Evolutionary conservation across 2,888 invertebrate species (phyloP).

Genomic region (Iphiclides podalirius): DNA sequence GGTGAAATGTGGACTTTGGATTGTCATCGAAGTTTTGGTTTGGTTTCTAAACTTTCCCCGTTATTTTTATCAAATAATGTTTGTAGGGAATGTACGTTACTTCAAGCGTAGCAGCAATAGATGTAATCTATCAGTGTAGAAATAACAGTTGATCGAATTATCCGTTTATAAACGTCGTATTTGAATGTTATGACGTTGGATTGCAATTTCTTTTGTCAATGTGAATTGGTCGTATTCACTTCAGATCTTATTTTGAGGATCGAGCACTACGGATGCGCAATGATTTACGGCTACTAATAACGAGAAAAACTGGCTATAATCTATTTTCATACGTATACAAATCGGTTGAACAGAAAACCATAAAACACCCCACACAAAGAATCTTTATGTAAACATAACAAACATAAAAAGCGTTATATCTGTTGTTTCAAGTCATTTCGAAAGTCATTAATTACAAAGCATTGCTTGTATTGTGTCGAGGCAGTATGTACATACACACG

Average conservation of each 20-base stretch:
- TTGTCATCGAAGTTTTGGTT: no score
- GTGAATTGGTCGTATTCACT: slow-evolving; percentile 33
- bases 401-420: slow-evolving; percentile 73
- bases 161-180: no score
- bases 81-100: no score
- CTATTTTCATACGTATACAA: slow-evolving; percentile 78
- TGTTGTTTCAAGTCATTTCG: slow-evolving; percentile 78
- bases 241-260: slow-evolving; percentile 69
- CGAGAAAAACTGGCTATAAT: slow-evolving; percentile 78
- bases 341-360: slow-evolving; percentile 79
- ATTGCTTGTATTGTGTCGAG: slow-evolving; percentile 48
- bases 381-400: slow-evolving; percentile 78
- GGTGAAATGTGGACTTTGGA: no score
- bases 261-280: slow-evolving; percentile 65
- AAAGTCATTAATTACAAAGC: slow-evolving; percentile 67
- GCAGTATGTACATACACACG: slow-evolving; percentile 40
- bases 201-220: slow-evolving; percentile 1
- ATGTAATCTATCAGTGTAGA: no score
- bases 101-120: no score
- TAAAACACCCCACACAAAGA: slow-evolving; percentile 79
- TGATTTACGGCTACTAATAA: slow-evolving; percentile 77
- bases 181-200: no score
- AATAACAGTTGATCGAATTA: no score
- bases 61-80: no score
- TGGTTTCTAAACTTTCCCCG: no score